Base-by-base conservation (phyloP, 2,888 invertebrate genomes). In the Acleris cristana region DNA sequence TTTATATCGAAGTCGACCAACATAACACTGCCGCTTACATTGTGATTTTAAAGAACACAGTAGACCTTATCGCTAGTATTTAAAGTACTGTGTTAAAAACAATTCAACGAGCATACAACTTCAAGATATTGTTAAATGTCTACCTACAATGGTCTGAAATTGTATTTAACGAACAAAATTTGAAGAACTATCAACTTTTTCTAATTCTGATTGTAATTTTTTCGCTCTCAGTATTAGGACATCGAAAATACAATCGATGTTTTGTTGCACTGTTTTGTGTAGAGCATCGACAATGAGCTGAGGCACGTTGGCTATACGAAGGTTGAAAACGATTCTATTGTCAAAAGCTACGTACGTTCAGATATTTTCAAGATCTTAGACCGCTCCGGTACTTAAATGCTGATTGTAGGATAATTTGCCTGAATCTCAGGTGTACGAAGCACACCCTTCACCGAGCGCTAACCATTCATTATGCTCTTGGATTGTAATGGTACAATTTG, bases 401-500 rank as follows among this genome's bases (percentile, higher is more conserved):
- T 51, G 21, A 51, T 19, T 26, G 45, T 45, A 67, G 53, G 60
- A 65, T 53, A 65, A 65, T 61, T 60, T 69, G 60, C 60, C 51
- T 57, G 63, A 59, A 54, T 58, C 57, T 63, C 48, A 63, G 52
- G 62, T 62, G 69, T 63, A 66, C 61, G 58, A 54, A 65, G 57
- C 64, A 67, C 69, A 67, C 73, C 74, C 73, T 74, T 74, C 72
- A 74, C 74, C 62, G 63, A 23, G 58, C 58, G 51, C 65, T 71
- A 62, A 73, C 72, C 74, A 67, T 70, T 72, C 70, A 75, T 75
- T 74, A 75, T 54, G 59, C 56, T 57, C 58, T 56, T 58, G 63
- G 62, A 74, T 72, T 72, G 70, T 70, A 71, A 69, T 70, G 64
- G 72, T 69, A 69, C 73, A 71, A 71, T 73, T 74, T 71, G 64